A percentile compares a stretch with the other conserved stretches of the same genome.
phyloP scores from a whole-genome alignment of 2,113 vertebrate genomes.

The Oryzias curvinotus region DNA sequence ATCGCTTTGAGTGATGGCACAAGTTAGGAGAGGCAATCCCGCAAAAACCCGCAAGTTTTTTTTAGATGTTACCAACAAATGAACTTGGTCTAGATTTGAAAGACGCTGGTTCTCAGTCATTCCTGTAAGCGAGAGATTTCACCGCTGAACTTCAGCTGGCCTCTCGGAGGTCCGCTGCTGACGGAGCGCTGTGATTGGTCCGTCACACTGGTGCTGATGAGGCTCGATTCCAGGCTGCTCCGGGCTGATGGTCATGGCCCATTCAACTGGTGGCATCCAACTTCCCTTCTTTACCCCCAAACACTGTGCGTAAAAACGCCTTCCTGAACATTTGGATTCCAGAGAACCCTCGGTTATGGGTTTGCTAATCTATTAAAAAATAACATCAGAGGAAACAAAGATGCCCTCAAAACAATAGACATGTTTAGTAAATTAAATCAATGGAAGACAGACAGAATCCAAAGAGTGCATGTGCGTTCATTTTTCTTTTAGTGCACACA shows the following conservation, averaged over 20 bases:
- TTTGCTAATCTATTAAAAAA: conserved; percentile 1
- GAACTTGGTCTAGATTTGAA: conserved; percentile 39
- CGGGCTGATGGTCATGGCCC: conserved; percentile 35
- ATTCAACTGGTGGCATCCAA: conserved; percentile 59
- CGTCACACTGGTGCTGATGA: conserved; percentile 51
- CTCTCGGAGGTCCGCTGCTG: conserved; percentile 60
- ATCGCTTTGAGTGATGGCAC: background rate
- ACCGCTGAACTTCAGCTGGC: conserved; percentile 57
- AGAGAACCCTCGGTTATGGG: background rate
- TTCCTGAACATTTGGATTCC: background rate
- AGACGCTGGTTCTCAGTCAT: conserved; percentile 25
- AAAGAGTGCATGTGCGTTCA: conserved; percentile 23
- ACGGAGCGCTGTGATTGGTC: conserved; percentile 66
- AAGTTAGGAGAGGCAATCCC: conserved; percentile 26
- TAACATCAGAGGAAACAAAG: background rate
- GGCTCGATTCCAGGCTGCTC: conserved; percentile 40
- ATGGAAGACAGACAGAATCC: conserved; percentile 27
- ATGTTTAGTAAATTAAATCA: conserved; percentile 8
- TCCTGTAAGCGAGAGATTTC: conserved; percentile 32
- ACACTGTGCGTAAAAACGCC: too few species aligned
- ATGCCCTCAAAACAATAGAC: background rate
- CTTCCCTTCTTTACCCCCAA: conserved; percentile 17
- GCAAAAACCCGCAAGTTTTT: background rate
- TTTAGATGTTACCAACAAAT: background rate
- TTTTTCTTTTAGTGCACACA: conserved; percentile 5